Evolutionary conservation across 2,113 vertebrate genomes (phyloP).

Genomic region (Sapayoa aenigma): DNA sequence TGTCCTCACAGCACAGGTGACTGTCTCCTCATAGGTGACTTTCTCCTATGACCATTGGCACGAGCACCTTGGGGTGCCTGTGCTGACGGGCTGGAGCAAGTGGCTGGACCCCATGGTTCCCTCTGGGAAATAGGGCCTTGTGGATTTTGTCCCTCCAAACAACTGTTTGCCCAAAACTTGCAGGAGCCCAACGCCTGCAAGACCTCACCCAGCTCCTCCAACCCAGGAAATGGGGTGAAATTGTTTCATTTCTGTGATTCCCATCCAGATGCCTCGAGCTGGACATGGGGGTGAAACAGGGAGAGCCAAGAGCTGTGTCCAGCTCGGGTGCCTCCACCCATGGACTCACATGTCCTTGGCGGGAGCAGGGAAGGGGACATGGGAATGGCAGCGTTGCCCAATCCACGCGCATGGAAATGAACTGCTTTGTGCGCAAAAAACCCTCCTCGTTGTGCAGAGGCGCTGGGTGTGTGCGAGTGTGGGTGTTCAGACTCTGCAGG

Average conservation of each 20-base stretch:
- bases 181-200: not conserved
- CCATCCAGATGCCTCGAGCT: fast-evolving
- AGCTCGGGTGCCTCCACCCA: fast-evolving
- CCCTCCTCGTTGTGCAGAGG: not conserved
- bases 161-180: not conserved
- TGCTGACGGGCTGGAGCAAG: fast-evolving
- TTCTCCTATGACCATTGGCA: fast-evolving
- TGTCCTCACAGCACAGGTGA: fast-evolving
- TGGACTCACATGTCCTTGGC: fast-evolving
- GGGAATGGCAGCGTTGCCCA: not conserved
- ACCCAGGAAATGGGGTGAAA: fast-evolving
- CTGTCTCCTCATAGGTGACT: not conserved
- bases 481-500: constrained; percentile 37
- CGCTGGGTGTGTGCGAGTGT: constrained; percentile 32
- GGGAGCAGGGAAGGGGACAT: not conserved
- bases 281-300: fast-evolving
- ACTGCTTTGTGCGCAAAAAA: constrained; percentile 11
- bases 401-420: not conserved
- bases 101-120: fast-evolving
- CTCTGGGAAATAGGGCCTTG: not conserved
- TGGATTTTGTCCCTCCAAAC: not conserved
- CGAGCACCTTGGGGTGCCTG: fast-evolving
- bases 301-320: fast-evolving
- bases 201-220: not conserved
- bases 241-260: fast-evolving